phyloP scores from a whole-genome alignment of 1,140 invertebrate genomes.

The Drosophila virilis region DNA sequence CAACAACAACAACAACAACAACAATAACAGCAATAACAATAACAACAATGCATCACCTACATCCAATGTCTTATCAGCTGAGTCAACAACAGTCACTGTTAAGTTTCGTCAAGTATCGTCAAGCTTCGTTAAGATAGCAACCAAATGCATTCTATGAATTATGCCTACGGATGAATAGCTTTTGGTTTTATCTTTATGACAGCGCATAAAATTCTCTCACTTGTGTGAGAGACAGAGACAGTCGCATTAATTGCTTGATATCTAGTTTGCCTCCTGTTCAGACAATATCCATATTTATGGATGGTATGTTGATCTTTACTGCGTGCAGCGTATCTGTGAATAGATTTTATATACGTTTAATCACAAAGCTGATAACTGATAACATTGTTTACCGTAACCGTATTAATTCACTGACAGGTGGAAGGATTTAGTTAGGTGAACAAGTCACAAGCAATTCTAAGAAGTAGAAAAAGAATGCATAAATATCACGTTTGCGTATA shows the following conservation, averaged over 20 bases:
- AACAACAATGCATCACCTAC: neutral
- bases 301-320: neutral
- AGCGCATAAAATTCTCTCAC: neutral
- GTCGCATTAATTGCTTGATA: neutral
- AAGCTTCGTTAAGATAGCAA: neutral
- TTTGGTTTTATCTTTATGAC: neutral
- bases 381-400: no score
- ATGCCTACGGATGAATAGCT: neutral
- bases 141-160: neutral
- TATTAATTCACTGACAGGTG: no score
- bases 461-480: no score
- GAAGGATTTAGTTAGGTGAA: no score
- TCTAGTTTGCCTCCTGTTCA: constrained; percentile 2
- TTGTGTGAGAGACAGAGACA: neutral
- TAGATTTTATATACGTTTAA: no score
- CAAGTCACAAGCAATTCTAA: no score
- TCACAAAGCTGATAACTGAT: no score
- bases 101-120: neutral
- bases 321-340: no score
- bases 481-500: no score
- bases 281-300: neutral
- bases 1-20: neutral
- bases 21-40: neutral
- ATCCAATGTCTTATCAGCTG: constrained; percentile 24
- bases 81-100: constrained; percentile 10